Conservation (phyloP, 1,140 invertebrate genomes). For the Drosophila chauvacae region DNA sequence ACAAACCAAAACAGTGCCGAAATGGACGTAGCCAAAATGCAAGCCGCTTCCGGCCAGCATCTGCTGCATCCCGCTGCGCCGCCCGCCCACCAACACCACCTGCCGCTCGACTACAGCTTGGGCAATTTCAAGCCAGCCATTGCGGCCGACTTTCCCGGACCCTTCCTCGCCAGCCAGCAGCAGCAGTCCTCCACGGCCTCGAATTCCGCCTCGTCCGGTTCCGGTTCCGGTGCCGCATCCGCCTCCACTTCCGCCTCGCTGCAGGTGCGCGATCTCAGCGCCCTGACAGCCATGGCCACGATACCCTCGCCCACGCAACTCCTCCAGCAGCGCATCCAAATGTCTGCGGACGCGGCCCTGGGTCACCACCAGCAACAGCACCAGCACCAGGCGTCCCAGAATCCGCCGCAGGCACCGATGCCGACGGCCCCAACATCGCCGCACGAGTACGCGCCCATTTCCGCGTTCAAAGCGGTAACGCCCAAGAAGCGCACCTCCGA, state of each 20-base stretch:
- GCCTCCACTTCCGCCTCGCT: slow-evolving; percentile 52
- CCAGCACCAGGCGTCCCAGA: slow-evolving; percentile 48
- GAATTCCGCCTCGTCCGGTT: slow-evolving; percentile 41
- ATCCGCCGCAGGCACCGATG: slow-evolving; percentile 53
- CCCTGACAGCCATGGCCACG: slow-evolving; percentile 74
- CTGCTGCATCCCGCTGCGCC: slow-evolving; percentile 63
- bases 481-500: slow-evolving; percentile 80
- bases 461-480: slow-evolving; percentile 80
- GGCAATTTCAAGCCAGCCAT: slow-evolving; percentile 82
- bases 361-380: slow-evolving; percentile 61
- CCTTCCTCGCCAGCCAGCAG: slow-evolving; percentile 66
- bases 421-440: slow-evolving; percentile 69
- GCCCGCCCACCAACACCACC: slow-evolving; percentile 69
- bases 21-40: slow-evolving; percentile 79
- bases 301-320: slow-evolving; percentile 81
- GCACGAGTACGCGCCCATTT: slow-evolving; percentile 79
- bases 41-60: slow-evolving; percentile 65
- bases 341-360: slow-evolving; percentile 55
- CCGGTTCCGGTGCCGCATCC: slow-evolving; percentile 15
- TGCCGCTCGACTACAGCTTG: slow-evolving; percentile 80
- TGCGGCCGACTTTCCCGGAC: slow-evolving; percentile 74
- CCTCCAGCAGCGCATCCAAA: slow-evolving; percentile 74
- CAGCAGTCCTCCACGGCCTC: slow-evolving; percentile 54
- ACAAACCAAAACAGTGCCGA: slow-evolving; percentile 21
- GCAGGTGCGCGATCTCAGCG: slow-evolving; percentile 77